Evolutionary conservation across 2,113 vertebrate genomes (phyloP), one percentile per base, ranked within the genome.

Genomic region (Boleophthalmus pectinirostris): DNA sequence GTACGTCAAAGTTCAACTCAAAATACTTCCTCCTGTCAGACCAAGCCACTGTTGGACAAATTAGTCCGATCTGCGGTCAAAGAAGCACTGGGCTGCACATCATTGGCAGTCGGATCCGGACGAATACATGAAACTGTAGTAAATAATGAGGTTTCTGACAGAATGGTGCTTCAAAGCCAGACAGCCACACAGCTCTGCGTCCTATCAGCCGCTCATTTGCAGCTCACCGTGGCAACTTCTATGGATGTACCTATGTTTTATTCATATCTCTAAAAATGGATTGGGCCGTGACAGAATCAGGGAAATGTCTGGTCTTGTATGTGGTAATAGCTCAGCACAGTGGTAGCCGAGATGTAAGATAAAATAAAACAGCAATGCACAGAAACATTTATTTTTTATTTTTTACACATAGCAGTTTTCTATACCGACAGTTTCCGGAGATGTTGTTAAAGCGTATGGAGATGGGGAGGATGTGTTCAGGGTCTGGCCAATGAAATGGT

Each of bases 231-330:
- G 67, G 58, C 69, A 66, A 78, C 70, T 73, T 78, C 74, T 24
- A 75, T 77, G 78, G 88, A 87, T 80, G 85, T 87, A 75, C 66
- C 80, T 35, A 93, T 92, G 87, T 93, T 92, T 93, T 89, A 94
- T 92, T 92, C 92, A 92, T 90, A 35, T 53, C 8, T 79, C 88
- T 92, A 90, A 90, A 92, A 91, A 91, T 82, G 85, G 85, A 86
- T 86, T 75, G 68, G 51, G 57, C 80, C 43, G 69, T 90, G 90
- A 92, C 90, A 92, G 91, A 93, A 90, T 90, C 84, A 90, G 91
- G 89, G 74, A 89, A 87, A 81, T 70, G 78, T 84, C 78, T 85
- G 14, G 53, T 74, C 69, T 25, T 69, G 77, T 82, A 72, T 83
- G 74, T 73, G 78, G 68, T 74, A 89, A 79, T 77, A 73, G 53